phyloP scores from a whole-genome alignment of 2,888 invertebrate genomes.

The Heliconius sara region DNA sequence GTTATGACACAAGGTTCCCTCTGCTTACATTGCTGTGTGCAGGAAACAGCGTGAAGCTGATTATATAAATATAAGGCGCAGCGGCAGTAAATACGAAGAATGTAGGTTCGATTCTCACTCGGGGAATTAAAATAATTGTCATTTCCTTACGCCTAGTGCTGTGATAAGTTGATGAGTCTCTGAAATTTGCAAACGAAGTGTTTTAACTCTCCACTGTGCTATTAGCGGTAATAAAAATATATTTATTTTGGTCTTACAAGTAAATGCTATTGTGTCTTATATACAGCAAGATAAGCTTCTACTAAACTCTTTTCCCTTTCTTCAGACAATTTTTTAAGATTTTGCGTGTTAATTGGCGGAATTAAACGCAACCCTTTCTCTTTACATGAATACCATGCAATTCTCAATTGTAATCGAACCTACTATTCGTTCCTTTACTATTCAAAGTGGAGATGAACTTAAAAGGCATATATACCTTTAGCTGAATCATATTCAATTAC shows the following conservation, averaged over 20 bases:
- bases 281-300: too few relatives aligned
- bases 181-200: neutral
- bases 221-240: neutral
- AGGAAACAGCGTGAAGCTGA: too few relatives aligned
- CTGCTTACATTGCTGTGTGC: too few relatives aligned
- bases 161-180: too few relatives aligned
- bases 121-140: neutral
- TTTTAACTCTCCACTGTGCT: neutral
- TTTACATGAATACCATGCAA: neutral
- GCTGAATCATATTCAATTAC: conserved; percentile 24
- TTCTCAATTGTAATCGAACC: neutral
- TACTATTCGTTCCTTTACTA: neutral
- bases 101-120: neutral
- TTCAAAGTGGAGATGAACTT: neutral
- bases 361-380: neutral
- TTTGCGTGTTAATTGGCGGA: neutral
- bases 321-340: neutral
- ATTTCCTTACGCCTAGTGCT: neutral
- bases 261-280: too few relatives aligned
- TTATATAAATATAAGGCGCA: neutral
- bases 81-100: too few relatives aligned
- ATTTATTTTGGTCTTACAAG: too few relatives aligned
- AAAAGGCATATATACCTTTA: conserved; percentile 26
- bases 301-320: too few relatives aligned
- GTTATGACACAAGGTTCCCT: too few relatives aligned